Evolutionary conservation across 2,113 vertebrate species (phyloP).

Genomic region (Colossoma macropomum): DNA sequence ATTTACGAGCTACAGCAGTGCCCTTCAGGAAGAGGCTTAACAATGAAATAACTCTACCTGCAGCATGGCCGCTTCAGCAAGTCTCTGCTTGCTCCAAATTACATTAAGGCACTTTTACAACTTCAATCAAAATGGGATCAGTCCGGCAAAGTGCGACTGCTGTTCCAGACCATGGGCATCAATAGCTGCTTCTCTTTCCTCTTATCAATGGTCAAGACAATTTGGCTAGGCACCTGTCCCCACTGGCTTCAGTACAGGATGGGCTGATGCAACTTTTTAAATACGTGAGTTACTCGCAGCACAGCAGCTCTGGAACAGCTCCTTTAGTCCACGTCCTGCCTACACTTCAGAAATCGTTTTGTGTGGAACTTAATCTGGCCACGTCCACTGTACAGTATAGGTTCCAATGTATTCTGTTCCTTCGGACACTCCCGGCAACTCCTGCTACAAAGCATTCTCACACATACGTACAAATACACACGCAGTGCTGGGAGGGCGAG

Average conservation of each 20-base stretch:
- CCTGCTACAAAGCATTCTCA: slow-evolving; percentile 12
- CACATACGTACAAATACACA: slow-evolving; percentile 37
- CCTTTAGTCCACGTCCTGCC: background rate
- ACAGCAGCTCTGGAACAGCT: background rate
- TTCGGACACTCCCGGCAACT: slow-evolving; percentile 24
- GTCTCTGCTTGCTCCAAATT: slow-evolving; percentile 54
- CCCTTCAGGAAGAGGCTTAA: slow-evolving; percentile 47
- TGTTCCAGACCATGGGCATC: slow-evolving; percentile 47
- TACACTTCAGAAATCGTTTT: background rate
- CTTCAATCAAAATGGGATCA: slow-evolving; percentile 54
- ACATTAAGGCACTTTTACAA: slow-evolving; percentile 55
- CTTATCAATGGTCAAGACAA: slow-evolving; percentile 38
- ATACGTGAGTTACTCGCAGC: background rate
- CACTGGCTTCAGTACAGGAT: slow-evolving; percentile 30
- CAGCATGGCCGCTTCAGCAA: slow-evolving; percentile 46
- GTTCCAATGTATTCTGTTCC: background rate
- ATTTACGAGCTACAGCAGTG: slow-evolving; percentile 56
- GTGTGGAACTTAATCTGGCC: slow-evolving; percentile 1
- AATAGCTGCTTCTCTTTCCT: slow-evolving; percentile 18
- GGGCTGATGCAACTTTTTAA: slow-evolving; percentile 35
- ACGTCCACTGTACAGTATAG: background rate
- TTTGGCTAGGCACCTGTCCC: slow-evolving; percentile 39
- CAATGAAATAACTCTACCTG: slow-evolving; percentile 55
- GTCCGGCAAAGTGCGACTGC: slow-evolving; percentile 48
- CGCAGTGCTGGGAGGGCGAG: slow-evolving; percentile 39